Base-by-base conservation (phyloP, 1,140 invertebrate genomes). In the Amphibalanus amphitrite region DNA sequence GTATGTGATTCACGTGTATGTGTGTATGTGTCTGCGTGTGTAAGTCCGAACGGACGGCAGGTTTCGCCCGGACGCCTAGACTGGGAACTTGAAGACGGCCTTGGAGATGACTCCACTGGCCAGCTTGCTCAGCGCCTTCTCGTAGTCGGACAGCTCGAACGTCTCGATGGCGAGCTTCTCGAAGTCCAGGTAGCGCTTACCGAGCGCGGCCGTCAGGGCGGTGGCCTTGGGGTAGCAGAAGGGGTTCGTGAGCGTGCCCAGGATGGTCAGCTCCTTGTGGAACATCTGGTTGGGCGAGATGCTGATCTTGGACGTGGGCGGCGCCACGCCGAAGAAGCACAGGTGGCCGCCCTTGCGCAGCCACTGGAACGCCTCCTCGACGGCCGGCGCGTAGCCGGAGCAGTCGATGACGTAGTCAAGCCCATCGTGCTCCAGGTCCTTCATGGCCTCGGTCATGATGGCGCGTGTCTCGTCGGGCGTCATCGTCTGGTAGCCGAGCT, bases 401-500 rank as follows among this genome's bases (percentile, higher is more conserved):
- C 87, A 88, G 74, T 89, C 88, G 1, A 89, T 80, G 15, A 85
- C 83, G 4, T 88, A 77, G 75, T 89, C 85, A 74, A 85, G 87
- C 0, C 78, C 75, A 26, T 67, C 26, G 28, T 26, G n/a, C 23
- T 67, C 65, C 10, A 67, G n/a, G 28, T 67, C 65, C 10, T 28
- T 26, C n/a, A 28, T 28, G 23, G 26, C 26, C 65, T 67, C 26
- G 26, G n/a, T 28, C 65, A 67, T 67, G 8, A 28, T 8, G 3
- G 3, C 65, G 65, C 65, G 65, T 10, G 65, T 67, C 28, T 67
- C 23, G n/a, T 67, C 65, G 6, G 65, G 65, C 65, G 65, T 26
- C 65, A 67, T 26, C 26, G 65, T 25, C 26, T 26, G 15, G 65
- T 67, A 67, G 65, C 65, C 65, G 10, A 67, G 65, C 65, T 67